A percentile compares a stretch with the other conserved stretches of the same genome.
phyloP scores from a whole-genome alignment of 2,888 invertebrate genomes.

The Eurytoma californica region DNA sequence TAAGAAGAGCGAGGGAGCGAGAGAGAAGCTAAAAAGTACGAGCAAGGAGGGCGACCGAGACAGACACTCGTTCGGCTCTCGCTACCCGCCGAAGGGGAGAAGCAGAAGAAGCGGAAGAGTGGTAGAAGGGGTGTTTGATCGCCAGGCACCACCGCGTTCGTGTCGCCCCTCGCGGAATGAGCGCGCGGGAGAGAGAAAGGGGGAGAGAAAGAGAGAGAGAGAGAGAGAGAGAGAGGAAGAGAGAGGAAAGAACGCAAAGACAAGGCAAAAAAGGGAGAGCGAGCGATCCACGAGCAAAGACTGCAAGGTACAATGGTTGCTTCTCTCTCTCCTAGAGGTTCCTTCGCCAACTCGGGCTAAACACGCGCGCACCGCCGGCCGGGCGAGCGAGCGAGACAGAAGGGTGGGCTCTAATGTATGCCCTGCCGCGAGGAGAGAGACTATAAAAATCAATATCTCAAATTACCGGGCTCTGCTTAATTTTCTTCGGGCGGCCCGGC shows the following conservation, averaged over 20 bases:
- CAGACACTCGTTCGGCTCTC: neutral
- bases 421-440: conserved; percentile 68
- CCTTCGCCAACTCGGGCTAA: conserved; percentile 50
- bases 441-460: conserved; percentile 76
- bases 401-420: conserved; percentile 72
- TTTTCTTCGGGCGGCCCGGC: conserved; percentile 70
- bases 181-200: conserved; percentile 23
- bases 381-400: conserved; percentile 62
- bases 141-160: conserved; percentile 71
- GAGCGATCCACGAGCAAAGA: conserved; percentile 25
- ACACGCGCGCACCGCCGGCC: neutral
- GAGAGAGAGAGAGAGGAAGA: conserved; percentile 42
- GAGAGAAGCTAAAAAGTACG: too few relatives aligned
- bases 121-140: conserved; percentile 64
- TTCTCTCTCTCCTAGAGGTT: conserved; percentile 22
- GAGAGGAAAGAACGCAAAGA: conserved; percentile 53
- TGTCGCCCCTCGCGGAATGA: conserved; percentile 67
- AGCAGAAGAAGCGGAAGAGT: conserved; percentile 41
- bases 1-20: too few relatives aligned
- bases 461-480: conserved; percentile 75
- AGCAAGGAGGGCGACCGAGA: neutral
- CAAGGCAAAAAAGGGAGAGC: conserved; percentile 27
- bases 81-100: conserved; percentile 22
- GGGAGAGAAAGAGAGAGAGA: conserved; percentile 35
- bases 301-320: conserved; percentile 52